These are phyloP conservation scores for Anthopleura xanthogrammica DNA, from an alignment of 92 coral and sea anemone genomes.

Conservation along the genomic window DNA sequence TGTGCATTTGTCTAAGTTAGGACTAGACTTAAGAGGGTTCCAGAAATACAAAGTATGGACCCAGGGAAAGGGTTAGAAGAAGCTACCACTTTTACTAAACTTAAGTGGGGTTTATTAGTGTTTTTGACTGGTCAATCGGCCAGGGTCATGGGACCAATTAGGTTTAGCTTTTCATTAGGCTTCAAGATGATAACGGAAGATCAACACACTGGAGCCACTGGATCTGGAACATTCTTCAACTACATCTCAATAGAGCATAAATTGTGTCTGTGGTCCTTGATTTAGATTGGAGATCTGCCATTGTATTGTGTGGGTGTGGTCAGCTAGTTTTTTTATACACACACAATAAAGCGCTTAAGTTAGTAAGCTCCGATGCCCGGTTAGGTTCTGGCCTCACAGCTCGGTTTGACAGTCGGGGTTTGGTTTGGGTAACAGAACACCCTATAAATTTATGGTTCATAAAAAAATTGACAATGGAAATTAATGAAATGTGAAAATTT, in stretches of 20 bases:
- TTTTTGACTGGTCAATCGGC: background rate
- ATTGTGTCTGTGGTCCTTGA: background rate
- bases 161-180: background rate
- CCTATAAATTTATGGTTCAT: background rate
- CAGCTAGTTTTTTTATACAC: background rate
- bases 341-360: background rate
- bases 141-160: background rate
- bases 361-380: background rate
- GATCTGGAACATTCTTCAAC: background rate
- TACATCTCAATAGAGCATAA: background rate
- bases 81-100: background rate
- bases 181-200: background rate
- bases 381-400: background rate
- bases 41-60: background rate
- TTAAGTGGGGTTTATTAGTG: background rate
- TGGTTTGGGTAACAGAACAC: background rate
- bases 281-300: background rate
- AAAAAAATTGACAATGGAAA: background rate
- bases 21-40: background rate
- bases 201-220: background rate
- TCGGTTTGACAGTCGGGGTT: background rate
- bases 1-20: background rate
- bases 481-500: background rate
- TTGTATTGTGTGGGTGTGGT: constrained; percentile 1
- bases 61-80: background rate